Percentiles rank a stretch among this genome's conserved stretches.
These are phyloP conservation scores for Ichneumoninae sp. DNA, from an alignment of 2,888 invertebrate species.

Conservation along the genomic window DNA sequence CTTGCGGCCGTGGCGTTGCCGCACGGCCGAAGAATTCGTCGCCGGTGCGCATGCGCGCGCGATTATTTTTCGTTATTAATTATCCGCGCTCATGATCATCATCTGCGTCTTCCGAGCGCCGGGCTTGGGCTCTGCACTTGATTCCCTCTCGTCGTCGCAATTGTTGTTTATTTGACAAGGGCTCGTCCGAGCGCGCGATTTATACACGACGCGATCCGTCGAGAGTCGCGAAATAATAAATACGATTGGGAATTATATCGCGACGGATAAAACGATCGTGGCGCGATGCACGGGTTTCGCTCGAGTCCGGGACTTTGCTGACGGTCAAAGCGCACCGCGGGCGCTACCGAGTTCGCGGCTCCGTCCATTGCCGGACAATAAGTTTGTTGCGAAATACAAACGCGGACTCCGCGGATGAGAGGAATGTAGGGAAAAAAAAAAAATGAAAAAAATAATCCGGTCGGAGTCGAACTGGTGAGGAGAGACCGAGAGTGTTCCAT, in stretches of 20 bases:
- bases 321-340: conserved; percentile 59
- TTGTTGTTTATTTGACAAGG: conserved; percentile 67
- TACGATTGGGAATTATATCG: conserved; percentile 55
- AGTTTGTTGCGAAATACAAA: conserved; percentile 62
- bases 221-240: conserved; percentile 52
- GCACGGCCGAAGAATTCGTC: conserved; percentile 25
- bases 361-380: conserved; percentile 52
- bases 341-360: conserved; percentile 47
- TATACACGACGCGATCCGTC: conserved; percentile 52
- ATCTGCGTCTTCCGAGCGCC: background rate
- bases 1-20: background rate
- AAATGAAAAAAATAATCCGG: background rate
- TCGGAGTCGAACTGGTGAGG: conserved; percentile 11
- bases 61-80: conserved; percentile 46
- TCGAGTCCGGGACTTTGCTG: conserved; percentile 46
- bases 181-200: conserved; percentile 51
- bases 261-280: conserved; percentile 26
- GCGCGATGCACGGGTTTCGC: conserved; percentile 38
- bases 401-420: background rate
- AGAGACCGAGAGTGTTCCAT: conserved; percentile 31
- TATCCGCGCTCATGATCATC: conserved; percentile 25
- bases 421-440: too few relatives aligned
- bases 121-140: background rate
- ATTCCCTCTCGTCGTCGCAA: conserved; percentile 23
- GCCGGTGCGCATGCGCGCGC: background rate